These are phyloP conservation scores for Ceramica pisi DNA, from an alignment of 2,888 invertebrate species.

Conservation along the genomic window DNA sequence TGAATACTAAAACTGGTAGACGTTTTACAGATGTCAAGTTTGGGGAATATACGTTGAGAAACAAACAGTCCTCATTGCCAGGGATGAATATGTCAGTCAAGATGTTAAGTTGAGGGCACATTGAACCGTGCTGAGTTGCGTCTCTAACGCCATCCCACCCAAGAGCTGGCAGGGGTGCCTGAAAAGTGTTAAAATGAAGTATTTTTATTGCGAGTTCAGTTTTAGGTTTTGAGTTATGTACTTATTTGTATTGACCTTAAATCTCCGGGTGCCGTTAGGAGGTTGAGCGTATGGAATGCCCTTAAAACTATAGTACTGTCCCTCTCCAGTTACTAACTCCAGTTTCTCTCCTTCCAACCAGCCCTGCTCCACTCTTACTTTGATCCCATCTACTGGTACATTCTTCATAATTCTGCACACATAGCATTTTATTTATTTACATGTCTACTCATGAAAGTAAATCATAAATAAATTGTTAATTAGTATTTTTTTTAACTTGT, in stretches of 20 bases:
- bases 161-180: constrained; percentile 25
- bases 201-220: too few relatives aligned
- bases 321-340: constrained; percentile 19
- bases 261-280: constrained; percentile 17
- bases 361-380: constrained; percentile 25
- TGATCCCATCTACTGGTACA: background rate
- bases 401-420: constrained; percentile 8
- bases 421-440: background rate
- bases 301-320: constrained; percentile 28
- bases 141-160: constrained; percentile 30
- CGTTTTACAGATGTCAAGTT: background rate
- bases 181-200: background rate
- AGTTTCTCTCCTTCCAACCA: constrained; percentile 18
- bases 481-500: background rate
- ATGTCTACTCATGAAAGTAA: background rate
- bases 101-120: constrained; percentile 34
- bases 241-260: constrained; percentile 8
- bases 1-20: constrained; percentile 28
- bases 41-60: constrained; percentile 35
- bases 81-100: background rate
- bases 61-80: constrained; percentile 44
- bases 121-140: constrained; percentile 35
- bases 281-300: constrained; percentile 36
- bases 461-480: background rate
- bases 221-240: too few relatives aligned